Base-by-base conservation (phyloP, 1,140 invertebrate species). In the Brachionus angularis region DNA sequence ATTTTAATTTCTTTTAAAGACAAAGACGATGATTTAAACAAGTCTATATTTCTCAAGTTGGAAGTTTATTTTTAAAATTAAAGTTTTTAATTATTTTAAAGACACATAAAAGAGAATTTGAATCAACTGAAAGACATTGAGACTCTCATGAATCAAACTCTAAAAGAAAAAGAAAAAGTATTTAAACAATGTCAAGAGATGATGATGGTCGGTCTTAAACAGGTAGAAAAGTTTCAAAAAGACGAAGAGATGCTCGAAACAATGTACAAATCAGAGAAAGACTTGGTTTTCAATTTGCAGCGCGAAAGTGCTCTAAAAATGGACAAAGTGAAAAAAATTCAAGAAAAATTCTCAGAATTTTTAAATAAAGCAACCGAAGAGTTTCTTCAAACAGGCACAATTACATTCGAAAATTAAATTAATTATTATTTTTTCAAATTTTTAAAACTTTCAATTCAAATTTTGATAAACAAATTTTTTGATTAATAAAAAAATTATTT, bases 311-410 rank as follows among this genome's bases (percentile, higher is more conserved):
- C 39, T 21, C 3, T 1, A 3, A 58, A 58, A 23, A 16, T 58
- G 3, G 53, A 58, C 4, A 8, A 58, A 10, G 33, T 58, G 7
- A 58, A 21, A 23, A 58, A 58, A 18, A 23, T 23, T 23, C 33
- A 58, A 33, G 18, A 58, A 16, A 58, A 29, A 5, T 3, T 36
- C 16, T 18, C 3, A 1, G 1, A 58, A 1, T 58, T 58, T 39
- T 58, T 58, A 23, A 34, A 58, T 36, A 58, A 58, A 58, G 53
- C 53, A 14, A 23, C 39, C 21, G 53, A 58, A 18, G 16, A 58
- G 7, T 58, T 34, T 18, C 21, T 18, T 12, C 21, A 39, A 39
- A 29, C 14, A 39, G 33, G 33, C 21, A 42, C 53, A 12, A 34
- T 58, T 58, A 25, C 18, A 4, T 58, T 58, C 21, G 33, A 58